Percentiles rank a stretch among this genome's conserved stretches.
phyloP scores from a whole-genome alignment of 2,797 vertebrate genomes.

The Danionella dracula region DNA sequence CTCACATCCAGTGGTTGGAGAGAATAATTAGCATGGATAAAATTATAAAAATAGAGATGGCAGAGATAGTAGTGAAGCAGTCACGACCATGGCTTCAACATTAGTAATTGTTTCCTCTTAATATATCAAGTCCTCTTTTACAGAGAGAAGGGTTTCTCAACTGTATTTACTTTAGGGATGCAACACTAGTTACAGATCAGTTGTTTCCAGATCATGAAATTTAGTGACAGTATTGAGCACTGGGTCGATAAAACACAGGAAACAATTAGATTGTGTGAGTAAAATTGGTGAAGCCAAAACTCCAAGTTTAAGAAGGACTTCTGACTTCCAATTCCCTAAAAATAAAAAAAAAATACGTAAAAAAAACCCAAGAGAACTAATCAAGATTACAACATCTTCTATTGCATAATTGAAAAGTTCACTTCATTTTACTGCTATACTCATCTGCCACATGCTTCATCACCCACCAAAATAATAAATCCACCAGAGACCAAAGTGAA shows the following conservation, averaged over 20 bases:
- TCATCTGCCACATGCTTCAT: constrained; percentile 23
- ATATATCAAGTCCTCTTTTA: constrained; percentile 23
- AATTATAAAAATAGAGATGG: constrained; percentile 41
- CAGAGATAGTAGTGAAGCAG: constrained; percentile 14
- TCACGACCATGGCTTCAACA: not conserved
- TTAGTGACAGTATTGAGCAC: not conserved
- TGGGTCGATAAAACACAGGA: not conserved
- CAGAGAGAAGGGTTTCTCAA: not conserved
- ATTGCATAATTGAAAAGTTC: constrained; percentile 6
- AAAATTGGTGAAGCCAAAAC: too few species aligned
- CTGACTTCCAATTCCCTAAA: too few species aligned
- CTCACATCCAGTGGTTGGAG: constrained; percentile 22
- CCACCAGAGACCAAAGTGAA: not conserved
- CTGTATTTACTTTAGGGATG: too few species aligned
- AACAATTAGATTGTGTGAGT: too few species aligned
- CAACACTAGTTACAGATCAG: too few species aligned
- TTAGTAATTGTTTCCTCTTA: constrained; percentile 52
- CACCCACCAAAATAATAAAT: constrained; percentile 21
- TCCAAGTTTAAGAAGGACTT: too few species aligned
- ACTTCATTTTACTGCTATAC: constrained; percentile 21
- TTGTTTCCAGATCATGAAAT: not conserved
- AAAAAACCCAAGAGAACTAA: too few species aligned
- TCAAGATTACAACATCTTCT: not conserved
- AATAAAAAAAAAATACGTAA: not conserved
- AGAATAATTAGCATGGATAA: constrained; percentile 35